Conservation (phyloP, 2,113 vertebrate species). For the Etia nguti region DNA sequence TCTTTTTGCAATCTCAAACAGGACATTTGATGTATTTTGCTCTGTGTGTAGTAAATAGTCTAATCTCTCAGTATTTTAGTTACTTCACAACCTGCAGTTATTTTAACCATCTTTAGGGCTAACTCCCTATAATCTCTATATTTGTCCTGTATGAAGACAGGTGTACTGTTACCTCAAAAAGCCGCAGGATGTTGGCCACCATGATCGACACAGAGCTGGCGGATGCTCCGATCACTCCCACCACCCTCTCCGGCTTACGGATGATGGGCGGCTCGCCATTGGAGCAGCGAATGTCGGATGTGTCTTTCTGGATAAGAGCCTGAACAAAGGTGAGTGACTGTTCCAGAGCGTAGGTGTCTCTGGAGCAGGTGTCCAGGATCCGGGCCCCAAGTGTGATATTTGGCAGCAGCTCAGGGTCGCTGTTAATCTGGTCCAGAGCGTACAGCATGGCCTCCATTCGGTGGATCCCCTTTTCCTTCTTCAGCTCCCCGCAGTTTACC, state of each 20-base stretch:
- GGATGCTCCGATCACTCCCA: slow-evolving; percentile 85
- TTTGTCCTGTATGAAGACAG: not conserved
- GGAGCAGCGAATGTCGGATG: slow-evolving; percentile 77
- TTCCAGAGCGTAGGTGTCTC: slow-evolving; percentile 89
- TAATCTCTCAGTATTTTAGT: not conserved
- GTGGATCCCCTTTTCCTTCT: slow-evolving; percentile 90
- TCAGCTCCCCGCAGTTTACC: slow-evolving; percentile 79
- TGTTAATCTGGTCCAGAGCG: slow-evolving; percentile 86
- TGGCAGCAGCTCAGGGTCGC: slow-evolving; percentile 79
- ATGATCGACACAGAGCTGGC: slow-evolving; percentile 88
- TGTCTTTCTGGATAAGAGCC: slow-evolving; percentile 81
- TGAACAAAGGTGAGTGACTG: slow-evolving; percentile 89
- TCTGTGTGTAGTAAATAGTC: not conserved
- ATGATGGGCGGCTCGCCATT: slow-evolving; percentile 77
- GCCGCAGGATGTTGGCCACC: slow-evolving; percentile 88
- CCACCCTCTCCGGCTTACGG: slow-evolving; percentile 80
- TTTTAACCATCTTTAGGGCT: not conserved
- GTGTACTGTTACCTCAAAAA: slow-evolving; percentile 78
- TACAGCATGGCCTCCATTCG: slow-evolving; percentile 92
- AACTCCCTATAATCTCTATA: not conserved
- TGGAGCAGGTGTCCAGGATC: slow-evolving; percentile 86
- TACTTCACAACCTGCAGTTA: not conserved
- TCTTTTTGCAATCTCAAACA: not conserved
- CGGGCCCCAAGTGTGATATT: slow-evolving; percentile 84
- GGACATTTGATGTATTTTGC: not conserved